Evolutionary conservation across 2,113 vertebrate genomes (phyloP).

Genomic region (Bubo bubo): DNA sequence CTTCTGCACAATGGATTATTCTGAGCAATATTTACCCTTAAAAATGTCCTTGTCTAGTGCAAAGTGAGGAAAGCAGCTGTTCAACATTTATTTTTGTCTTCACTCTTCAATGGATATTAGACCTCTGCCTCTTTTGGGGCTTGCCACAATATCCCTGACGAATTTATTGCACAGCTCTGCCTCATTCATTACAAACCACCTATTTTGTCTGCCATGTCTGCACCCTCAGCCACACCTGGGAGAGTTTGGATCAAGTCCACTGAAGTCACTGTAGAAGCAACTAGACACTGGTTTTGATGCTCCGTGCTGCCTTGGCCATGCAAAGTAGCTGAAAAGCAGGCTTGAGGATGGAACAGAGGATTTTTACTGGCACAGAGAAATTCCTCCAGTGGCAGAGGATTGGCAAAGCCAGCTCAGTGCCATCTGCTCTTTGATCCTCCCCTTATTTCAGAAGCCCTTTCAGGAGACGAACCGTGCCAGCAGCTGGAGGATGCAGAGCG

Average conservation of each 20-base stretch:
- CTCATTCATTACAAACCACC: not conserved
- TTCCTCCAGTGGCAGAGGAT: not conserved
- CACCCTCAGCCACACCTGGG: not conserved
- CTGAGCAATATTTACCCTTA: slow-evolving; percentile 23
- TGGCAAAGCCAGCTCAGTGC: not conserved
- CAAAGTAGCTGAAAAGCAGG: not conserved
- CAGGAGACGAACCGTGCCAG: not conserved
- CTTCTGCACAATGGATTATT: not conserved
- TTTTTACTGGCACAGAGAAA: not conserved
- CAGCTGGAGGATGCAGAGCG: not conserved
- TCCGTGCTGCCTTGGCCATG: not conserved
- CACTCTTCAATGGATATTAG: not conserved
- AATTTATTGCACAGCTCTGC: not conserved
- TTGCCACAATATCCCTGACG: not conserved
- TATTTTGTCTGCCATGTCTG: not conserved
- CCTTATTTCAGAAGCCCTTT: not conserved
- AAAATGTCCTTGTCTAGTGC: slow-evolving; percentile 27
- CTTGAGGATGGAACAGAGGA: not conserved
- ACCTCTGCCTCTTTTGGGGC: slow-evolving; percentile 16
- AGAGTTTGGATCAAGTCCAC: not conserved
- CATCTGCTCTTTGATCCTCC: not conserved
- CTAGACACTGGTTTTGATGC: not conserved
- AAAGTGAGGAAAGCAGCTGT: slow-evolving; percentile 43
- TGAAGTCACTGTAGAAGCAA: not conserved
- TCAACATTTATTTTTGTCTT: slow-evolving; percentile 56